A percentile compares a stretch with the other conserved stretches of the same genome.
phyloP scores from a whole-genome alignment of 2,113 vertebrate species.

The Apaloderma vittatum region DNA sequence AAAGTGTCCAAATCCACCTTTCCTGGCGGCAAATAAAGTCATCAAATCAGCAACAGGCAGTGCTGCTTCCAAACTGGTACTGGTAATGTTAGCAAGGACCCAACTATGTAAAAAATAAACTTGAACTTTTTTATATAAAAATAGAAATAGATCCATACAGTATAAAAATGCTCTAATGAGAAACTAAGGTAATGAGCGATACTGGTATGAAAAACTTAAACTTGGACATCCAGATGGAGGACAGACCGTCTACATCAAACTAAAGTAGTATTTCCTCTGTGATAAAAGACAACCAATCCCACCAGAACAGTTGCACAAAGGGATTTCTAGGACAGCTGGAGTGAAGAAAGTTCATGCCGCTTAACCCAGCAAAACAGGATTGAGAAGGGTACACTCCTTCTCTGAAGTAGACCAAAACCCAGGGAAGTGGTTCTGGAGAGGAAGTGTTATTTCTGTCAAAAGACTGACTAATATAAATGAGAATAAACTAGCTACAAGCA shows the following conservation, averaged over 20 bases:
- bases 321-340: background rate
- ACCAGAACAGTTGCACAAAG: background rate
- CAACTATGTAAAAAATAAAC: background rate
- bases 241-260: background rate
- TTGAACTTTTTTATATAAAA: background rate
- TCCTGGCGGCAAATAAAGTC: background rate
- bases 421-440: background rate
- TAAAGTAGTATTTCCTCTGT: background rate
- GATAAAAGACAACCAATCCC: background rate
- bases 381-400: background rate
- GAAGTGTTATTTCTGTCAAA: background rate
- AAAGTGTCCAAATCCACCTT: background rate
- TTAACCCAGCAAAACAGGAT: background rate
- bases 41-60: background rate
- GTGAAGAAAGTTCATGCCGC: background rate
- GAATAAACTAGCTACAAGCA: background rate
- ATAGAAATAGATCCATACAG: background rate
- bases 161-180: background rate
- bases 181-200: background rate
- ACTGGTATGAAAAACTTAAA: background rate
- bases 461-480: background rate
- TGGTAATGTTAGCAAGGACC: background rate
- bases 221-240: background rate
- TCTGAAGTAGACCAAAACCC: background rate
- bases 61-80: background rate